phyloP scores from a whole-genome alignment of 2,113 vertebrate genomes.

The pig (Sus scrofa) region T2T-Sscrofa CM000817.6:147215501-147216000 shows the following conservation, averaged over 20 bases:
- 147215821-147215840: not conserved
- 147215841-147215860: not conserved
- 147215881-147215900: no score
- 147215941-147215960: no score
- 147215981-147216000: no score
- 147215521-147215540: not conserved
- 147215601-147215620: not conserved
- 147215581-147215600: not conserved
- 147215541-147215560: not conserved
- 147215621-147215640: slow-evolving; percentile 22
- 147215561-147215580: not conserved
- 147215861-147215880: no score
- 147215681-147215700: not conserved
- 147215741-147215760: not conserved
- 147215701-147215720: not conserved
- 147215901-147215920: no score
- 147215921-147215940: no score
- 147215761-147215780: not conserved
- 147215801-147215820: not conserved
- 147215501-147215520: not conserved
- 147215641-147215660: not conserved
- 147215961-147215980: no score
- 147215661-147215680: not conserved
- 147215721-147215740: not conserved
- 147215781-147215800: not conserved